phyloP scores from a whole-genome alignment of 2,888 invertebrate genomes.

The Microctonus brassicae region DNA sequence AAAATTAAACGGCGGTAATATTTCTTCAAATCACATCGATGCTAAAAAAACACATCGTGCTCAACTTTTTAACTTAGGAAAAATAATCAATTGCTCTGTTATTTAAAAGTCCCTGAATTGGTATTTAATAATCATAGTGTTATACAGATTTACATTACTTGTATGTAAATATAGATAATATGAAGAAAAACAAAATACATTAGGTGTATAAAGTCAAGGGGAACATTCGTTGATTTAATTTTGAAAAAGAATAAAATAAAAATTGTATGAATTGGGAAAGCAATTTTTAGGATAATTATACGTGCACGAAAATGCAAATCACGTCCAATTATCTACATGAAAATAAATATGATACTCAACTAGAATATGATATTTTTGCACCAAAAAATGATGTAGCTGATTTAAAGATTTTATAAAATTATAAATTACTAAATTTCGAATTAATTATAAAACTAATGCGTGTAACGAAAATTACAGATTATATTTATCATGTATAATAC shows the following conservation, averaged over 20 bases:
- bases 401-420: slow-evolving; percentile 44
- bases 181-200: neutral
- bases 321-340: slow-evolving; percentile 53
- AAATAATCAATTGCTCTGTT: neutral
- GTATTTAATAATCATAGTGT: neutral
- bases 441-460: neutral
- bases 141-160: neutral
- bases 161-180: neutral
- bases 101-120: neutral
- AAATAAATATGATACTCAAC: slow-evolving; percentile 59
- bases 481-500: neutral
- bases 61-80: neutral
- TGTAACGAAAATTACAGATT: neutral
- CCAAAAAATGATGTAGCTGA: slow-evolving; percentile 52
- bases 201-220: neutral
- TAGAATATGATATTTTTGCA: slow-evolving; percentile 67
- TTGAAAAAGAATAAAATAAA: neutral
- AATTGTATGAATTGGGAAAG: neutral
- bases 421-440: slow-evolving; percentile 26
- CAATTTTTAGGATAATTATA: neutral
- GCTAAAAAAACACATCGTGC: neutral
- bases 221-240: neutral
- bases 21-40: neutral
- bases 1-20: slow-evolving; percentile 1
- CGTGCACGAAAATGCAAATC: neutral